These are phyloP conservation scores for Hiodon alosoides DNA, from an alignment of 2,113 vertebrate species.

Conservation along the genomic window DNA sequence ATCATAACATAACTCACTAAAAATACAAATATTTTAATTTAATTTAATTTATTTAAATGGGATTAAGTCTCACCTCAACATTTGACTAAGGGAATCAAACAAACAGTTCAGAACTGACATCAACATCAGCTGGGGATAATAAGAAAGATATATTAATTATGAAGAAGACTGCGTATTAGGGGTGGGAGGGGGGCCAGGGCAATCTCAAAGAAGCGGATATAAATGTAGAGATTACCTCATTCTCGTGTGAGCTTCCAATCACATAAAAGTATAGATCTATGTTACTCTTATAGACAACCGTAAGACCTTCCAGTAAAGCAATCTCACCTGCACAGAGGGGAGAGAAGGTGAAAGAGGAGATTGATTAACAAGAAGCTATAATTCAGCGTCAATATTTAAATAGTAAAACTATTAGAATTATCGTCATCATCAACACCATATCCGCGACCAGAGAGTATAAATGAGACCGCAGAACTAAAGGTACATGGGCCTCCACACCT, in stretches of 20 bases:
- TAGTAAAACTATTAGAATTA: no score
- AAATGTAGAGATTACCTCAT: constrained; percentile 66
- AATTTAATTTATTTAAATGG: constrained; percentile 11
- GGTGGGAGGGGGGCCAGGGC: no score
- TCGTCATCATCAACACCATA: no score
- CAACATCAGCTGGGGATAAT: constrained; percentile 74
- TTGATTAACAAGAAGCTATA: neutral
- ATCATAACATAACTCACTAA: no score
- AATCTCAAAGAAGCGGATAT: neutral
- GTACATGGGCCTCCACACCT: no score
- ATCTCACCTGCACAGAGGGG: constrained; percentile 72
- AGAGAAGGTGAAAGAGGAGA: constrained; percentile 7
- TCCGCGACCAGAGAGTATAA: no score
- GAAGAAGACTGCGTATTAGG: no score
- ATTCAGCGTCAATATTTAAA: neutral
- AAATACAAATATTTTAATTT: neutral
- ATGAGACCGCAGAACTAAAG: no score
- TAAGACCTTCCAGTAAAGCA: constrained; percentile 84
- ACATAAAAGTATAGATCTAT: constrained; percentile 94
- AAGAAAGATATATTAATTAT: neutral
- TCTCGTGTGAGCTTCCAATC: constrained; percentile 90
- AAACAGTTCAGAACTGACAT: constrained; percentile 90
- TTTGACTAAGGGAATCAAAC: constrained; percentile 88
- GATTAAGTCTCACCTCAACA: constrained; percentile 72
- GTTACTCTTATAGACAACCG: constrained; percentile 91